Evolutionary conservation across 2,888 invertebrate genomes (phyloP), one percentile per base, ranked within the genome.

Genomic region (Andrena chrysosceles): DNA sequence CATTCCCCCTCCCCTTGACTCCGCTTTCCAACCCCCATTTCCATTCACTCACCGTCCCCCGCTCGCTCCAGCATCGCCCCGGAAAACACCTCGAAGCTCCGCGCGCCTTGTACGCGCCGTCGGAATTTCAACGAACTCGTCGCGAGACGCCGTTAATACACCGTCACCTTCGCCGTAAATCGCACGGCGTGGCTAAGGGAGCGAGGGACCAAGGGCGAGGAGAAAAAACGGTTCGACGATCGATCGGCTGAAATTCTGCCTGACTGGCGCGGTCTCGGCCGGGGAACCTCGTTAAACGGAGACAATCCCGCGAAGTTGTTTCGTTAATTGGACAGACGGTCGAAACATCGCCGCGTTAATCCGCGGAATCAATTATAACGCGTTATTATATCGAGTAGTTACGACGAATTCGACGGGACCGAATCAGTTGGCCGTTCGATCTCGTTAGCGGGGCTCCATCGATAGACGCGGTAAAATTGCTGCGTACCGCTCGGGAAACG

Each of bases 221-320:
- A 26, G 23, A 10, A 35, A 33, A n/a, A 59, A 20, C 20, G 26
- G 48, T 8, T 26, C 16, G 31, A 42, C 26, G 33, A 42, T 64
- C 64, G 29, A 54, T 33, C 66, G 66, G 31, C 62, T 42, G 60
- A 64, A 67, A 67, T 42, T 67, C 66, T 62, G 54, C 67, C 10
- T n/a, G 60, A 35, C 62, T 29, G 54, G 63, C 67, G 62, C 60
- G 35, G 42, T 20, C 20, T 16, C 56, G 10, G n/a, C 26, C 8
- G 29, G 54, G 52, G 13, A 77, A 71, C 52, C 73, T 81, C 81
- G 64, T 81, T 81, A 73, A 81, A 81, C 64, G 59, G 52, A 59
- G 81, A 69, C 73, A 69, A 74, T 66, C 73, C 63, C 42, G 23
- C 16, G 48, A 70, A 81, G 81, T 73, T 66, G 81, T 66, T 74